Base-by-base conservation (phyloP, 2,888 invertebrate genomes). In the Petrolisthes manimaculis region DNA sequence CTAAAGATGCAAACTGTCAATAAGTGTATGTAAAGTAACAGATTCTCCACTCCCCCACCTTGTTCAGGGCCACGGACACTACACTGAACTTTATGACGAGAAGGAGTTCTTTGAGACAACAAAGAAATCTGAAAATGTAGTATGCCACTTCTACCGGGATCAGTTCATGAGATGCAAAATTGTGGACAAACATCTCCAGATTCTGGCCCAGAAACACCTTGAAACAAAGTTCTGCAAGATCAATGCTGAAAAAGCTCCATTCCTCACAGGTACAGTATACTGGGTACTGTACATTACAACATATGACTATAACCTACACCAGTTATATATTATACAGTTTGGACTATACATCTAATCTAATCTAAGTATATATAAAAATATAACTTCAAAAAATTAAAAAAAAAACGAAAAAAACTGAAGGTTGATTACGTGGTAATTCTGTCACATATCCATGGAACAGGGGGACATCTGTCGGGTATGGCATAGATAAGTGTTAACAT, bases 81-180 rank as follows among this genome's bases (percentile, higher is more conserved):
- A 98, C 93, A 94, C 96, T 0, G 98, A 98, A 93, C 93, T 98
- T 8, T 94, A 96, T 0, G 97, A 97, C 86, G 99, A 99, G 93
- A 97, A 97, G 92, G 97, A 97, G 91, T 99, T 99, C 94, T 99
- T 99, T 93, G 95, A 96, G 14, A 94, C 96, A 0, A 96, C 97
- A 86, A 98, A 98, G 93, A 97, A 97, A 92, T 98, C 97, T 5
- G 95, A 96, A 86, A 96, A 97, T 92, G 96, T 98, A 12, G 96
- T 99, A 0, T 96, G 97, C 92, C 97, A 98, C 93, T 99, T 98
- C 94, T 99, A 97, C 93, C 95, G 96, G 92, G 95, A 95, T 91
- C 95, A 95, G 92, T 95, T 97, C 0, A 96, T 96, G 86, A 95
- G 98, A 77, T 98, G 97, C 93, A 95, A 96, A 93, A 98, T 99